Evolutionary conservation across 2,113 vertebrate genomes (phyloP).

Genomic region (Anthoscopus minutus): DNA sequence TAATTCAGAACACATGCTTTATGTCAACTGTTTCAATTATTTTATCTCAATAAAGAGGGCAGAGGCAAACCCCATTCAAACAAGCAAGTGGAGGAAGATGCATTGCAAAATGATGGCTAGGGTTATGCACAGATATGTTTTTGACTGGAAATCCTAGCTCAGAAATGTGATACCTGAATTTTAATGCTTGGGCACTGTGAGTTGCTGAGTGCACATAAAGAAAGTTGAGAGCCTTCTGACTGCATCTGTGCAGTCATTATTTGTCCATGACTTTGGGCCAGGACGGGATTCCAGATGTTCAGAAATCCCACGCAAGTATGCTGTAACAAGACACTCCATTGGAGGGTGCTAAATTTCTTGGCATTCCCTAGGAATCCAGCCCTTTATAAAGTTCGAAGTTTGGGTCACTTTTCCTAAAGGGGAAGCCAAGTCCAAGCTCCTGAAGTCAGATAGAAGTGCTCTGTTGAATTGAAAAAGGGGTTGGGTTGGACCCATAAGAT

Average conservation of each 20-base stretch:
- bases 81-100: background rate
- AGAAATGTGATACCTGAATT: background rate
- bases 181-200: background rate
- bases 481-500: background rate
- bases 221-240: background rate
- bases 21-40: conserved; percentile 1
- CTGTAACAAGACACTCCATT: background rate
- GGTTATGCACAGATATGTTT: background rate
- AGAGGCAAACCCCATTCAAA: conserved; percentile 4
- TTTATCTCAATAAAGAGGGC: background rate
- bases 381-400: background rate
- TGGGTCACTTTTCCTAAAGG: background rate
- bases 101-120: background rate
- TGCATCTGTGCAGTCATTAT: background rate
- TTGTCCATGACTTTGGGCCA: background rate
- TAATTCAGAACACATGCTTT: conserved; percentile 12
- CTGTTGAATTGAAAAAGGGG: background rate
- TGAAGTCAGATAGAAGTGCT: background rate
- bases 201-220: background rate
- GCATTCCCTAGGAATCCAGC: background rate
- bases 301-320: background rate
- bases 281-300: background rate
- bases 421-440: background rate
- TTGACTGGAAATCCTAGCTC: background rate
- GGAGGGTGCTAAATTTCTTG: background rate